Evolutionary conservation across 2,888 invertebrate species (phyloP).

Genomic region (Petrophora chlorosata): DNA sequence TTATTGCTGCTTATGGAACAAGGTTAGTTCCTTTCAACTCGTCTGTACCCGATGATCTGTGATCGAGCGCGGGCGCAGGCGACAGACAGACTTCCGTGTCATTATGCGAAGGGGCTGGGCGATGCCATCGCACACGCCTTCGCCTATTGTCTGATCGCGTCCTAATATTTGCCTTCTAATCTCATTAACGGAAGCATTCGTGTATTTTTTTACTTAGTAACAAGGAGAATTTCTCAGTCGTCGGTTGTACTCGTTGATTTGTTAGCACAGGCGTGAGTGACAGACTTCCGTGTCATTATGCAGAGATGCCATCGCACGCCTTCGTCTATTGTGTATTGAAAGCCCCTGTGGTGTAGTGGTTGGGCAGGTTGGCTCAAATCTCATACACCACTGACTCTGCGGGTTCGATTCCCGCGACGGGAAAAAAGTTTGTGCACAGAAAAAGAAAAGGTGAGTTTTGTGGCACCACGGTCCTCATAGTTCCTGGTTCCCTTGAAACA

Average conservation of each 20-base stretch:
- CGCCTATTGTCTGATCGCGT: slow-evolving; percentile 35
- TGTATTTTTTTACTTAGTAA: too few relatives aligned
- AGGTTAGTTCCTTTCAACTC: not conserved
- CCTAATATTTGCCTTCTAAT: slow-evolving; percentile 26
- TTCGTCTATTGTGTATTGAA: slow-evolving; percentile 34
- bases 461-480: too few relatives aligned
- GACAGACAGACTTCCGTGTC: slow-evolving; percentile 63
- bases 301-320: slow-evolving; percentile 46
- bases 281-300: slow-evolving; percentile 71
- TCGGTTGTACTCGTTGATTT: slow-evolving; percentile 51
- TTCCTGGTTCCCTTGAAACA: too few relatives aligned
- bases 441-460: too few relatives aligned
- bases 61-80: slow-evolving; percentile 42
- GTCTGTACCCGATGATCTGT: slow-evolving; percentile 51
- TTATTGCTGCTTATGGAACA: too few relatives aligned
- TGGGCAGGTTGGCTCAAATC: too few relatives aligned
- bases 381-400: too few relatives aligned
- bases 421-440: too few relatives aligned
- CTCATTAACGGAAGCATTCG: too few relatives aligned
- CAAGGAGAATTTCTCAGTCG: not conserved
- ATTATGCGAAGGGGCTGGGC: slow-evolving; percentile 57
- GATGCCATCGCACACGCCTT: slow-evolving; percentile 45
- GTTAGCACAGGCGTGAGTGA: slow-evolving; percentile 39
- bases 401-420: too few relatives aligned
- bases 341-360: too few relatives aligned